Base-by-base conservation (phyloP, 2,113 vertebrate species). In the Phycodurus eques region DNA sequence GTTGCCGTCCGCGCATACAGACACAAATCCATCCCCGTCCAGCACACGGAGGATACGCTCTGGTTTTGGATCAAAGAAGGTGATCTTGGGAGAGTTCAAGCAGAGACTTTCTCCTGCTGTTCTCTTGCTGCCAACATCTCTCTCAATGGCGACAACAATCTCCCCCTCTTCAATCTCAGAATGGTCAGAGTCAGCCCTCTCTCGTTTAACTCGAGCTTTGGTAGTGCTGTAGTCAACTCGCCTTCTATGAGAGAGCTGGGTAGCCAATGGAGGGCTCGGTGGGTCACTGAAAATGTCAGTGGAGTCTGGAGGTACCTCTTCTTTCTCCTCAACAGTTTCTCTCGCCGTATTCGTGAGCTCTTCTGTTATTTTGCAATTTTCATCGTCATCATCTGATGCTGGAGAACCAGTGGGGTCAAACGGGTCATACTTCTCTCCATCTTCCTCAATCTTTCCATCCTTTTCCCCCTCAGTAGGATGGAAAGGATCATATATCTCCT, bases 131-230 rank as follows among this genome's bases (percentile, higher is more conserved):
- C 19, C 64, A 1, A 70, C 73, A 1, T 76, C 81, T 76, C 87
- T 89, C 51, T 89, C 90, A 8, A 57, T 68, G 20, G 79, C 87
- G 12, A 80, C 90, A 4, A 96, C 95, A 1, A 97, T 97, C 87
- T 97, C 96, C 0, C 96, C 96, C 69, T 98, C 96, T 84, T 98
- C 96, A 1, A 96, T 95, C 81, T 97, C 96, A 0, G 95, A 95
- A 71, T 95, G 90, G 33, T 92, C 92, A 0, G 91, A 93, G 65
- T 92, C 88, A 0, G 43, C 54, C 2, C 65, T 63, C 19, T 77
- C 74, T 33, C 75, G 83, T 43, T 43, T 87, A 12, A 66, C 82
- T 71, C 70, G 77, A 27, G 71, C 14, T 72, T 62, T 79, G 73
- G 15, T 33, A 3, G 53, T 39, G 39, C 82, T 79, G 47, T 85